A percentile compares a stretch with the other conserved stretches of the same genome.
Evolutionary conservation across 35 echinoderm and acorn worm genomes (phyloP).

Genomic region (Apostichopus japonicus): DNA sequence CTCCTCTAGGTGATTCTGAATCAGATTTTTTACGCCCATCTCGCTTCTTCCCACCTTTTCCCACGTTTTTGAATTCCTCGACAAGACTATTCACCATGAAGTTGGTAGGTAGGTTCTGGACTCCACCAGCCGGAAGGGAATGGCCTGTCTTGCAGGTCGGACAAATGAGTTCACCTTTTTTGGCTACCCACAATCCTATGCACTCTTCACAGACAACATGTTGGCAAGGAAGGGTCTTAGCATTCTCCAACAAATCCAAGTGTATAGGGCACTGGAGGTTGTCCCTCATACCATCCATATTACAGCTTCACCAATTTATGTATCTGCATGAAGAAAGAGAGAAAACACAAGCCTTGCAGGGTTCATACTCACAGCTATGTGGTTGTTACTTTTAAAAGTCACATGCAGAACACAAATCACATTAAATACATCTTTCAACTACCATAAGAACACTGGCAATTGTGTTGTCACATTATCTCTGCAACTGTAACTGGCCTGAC

Average conservation of each 20-base stretch:
- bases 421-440: too few relatives aligned
- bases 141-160: constrained; percentile 57
- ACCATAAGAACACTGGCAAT: too few relatives aligned
- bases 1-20: constrained; percentile 16
- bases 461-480: too few relatives aligned
- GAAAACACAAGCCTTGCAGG: too few relatives aligned
- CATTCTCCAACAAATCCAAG: constrained; percentile 53
- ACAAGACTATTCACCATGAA: constrained; percentile 66
- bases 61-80: constrained; percentile 50
- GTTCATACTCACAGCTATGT: too few relatives aligned
- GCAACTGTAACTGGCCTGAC: too few relatives aligned
- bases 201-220: constrained; percentile 77
- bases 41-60: background rate
- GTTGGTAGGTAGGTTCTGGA: constrained; percentile 57
- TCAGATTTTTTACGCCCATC: constrained; percentile 1
- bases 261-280: constrained; percentile 71
- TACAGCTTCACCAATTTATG: background rate
- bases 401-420: too few relatives aligned
- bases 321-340: too few relatives aligned
- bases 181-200: constrained; percentile 59
- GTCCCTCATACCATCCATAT: constrained; percentile 14
- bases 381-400: too few relatives aligned
- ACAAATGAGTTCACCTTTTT: constrained; percentile 55
- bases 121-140: constrained; percentile 40
- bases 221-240: constrained; percentile 76